Percentiles rank a stretch among this genome's conserved stretches.
Conservation (phyloP, 2,113 vertebrate species). For the Ophiodon elongatus region DNA sequence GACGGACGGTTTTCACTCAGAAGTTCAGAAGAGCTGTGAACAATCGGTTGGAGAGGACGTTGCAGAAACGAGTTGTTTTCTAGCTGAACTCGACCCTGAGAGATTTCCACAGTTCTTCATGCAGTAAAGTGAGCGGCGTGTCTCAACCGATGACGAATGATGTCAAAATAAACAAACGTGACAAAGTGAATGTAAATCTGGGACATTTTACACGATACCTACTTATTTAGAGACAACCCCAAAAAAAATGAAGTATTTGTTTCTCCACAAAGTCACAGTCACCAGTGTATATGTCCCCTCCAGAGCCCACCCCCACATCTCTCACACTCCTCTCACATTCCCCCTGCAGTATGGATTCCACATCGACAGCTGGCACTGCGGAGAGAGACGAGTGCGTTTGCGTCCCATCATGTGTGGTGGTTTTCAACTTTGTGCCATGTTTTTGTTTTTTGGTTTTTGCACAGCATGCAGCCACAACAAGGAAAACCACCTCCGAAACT, state of each 20-base stretch:
- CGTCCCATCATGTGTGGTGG: constrained; percentile 43
- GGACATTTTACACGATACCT: neutral
- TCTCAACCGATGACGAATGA: no score
- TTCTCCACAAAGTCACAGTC: constrained; percentile 10
- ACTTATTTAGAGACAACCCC: neutral
- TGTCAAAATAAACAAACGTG: neutral
- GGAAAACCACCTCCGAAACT: neutral
- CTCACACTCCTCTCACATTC: constrained; percentile 65
- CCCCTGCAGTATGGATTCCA: constrained; percentile 77
- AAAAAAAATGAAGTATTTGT: neutral
- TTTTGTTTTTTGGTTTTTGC: neutral
- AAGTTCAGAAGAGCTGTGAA: neutral
- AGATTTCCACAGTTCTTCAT: neutral
- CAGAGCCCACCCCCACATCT: constrained; percentile 76
- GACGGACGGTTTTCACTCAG: neutral
- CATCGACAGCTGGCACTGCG: constrained; percentile 81
- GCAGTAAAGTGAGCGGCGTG: neutral
- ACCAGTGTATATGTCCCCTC: constrained; percentile 15
- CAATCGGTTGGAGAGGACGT: neutral
- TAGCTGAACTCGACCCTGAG: no score
- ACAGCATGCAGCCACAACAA: constrained; percentile 23
- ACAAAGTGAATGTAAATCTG: neutral
- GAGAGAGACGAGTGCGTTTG: constrained; percentile 45
- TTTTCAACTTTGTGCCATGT: constrained; percentile 47
- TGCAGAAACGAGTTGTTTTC: neutral